Conservation (phyloP, 2,888 invertebrate genomes). For the Xestia xanthographa region DNA sequence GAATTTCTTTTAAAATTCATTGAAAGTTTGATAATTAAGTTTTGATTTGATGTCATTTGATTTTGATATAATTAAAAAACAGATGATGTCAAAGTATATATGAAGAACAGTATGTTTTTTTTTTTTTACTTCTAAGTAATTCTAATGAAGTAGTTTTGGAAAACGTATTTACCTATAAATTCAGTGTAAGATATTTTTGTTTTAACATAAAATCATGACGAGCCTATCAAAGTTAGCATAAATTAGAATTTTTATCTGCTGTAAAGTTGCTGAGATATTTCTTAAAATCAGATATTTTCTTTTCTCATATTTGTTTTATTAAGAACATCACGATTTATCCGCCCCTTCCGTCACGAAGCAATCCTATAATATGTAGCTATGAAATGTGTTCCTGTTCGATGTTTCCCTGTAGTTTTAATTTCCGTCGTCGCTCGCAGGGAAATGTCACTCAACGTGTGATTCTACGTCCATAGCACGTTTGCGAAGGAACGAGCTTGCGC, state of each 20-base stretch:
- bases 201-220: neutral
- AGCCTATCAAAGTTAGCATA: neutral
- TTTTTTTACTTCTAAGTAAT: too few species aligned
- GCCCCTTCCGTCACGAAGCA: neutral
- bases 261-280: neutral
- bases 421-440: constrained; percentile 39
- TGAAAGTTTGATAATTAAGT: neutral
- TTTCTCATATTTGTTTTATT: neutral
- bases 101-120: neutral
- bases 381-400: constrained; percentile 20
- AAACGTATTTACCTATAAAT: neutral
- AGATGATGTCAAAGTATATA: neutral
- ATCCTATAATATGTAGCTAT: constrained; percentile 10
- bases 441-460: constrained; percentile 43
- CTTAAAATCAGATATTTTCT: neutral
- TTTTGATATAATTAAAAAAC: neutral
- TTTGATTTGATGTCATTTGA: constrained; percentile 1
- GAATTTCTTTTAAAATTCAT: neutral
- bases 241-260: neutral
- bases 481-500: constrained; percentile 7
- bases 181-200: neutral
- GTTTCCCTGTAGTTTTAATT: constrained; percentile 52
- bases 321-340: constrained; percentile 1
- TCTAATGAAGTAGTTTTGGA: neutral
- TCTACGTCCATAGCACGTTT: constrained; percentile 16